Percentiles rank a stretch among this genome's conserved stretches.
phyloP scores from a whole-genome alignment of 1,140 invertebrate species.

The Pseudomyrmex gracilis region DNA sequence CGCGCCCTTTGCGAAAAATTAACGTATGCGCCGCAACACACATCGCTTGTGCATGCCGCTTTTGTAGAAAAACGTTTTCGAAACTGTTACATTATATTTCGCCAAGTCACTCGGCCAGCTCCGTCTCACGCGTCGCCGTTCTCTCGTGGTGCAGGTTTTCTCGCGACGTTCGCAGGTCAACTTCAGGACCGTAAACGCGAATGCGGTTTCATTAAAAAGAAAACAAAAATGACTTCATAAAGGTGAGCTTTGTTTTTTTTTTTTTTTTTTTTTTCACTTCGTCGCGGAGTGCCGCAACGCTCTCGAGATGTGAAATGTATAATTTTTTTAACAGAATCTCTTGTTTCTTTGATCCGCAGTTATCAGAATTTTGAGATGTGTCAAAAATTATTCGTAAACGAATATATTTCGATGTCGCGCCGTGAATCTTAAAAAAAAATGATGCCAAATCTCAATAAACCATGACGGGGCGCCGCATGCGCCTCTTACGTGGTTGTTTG shows the following conservation, averaged over 20 bases:
- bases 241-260: background rate
- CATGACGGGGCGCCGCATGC: slow-evolving; percentile 31
- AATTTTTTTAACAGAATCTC: background rate
- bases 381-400: no score
- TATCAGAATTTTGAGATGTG: no score
- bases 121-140: slow-evolving; percentile 46
- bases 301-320: background rate
- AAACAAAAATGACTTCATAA: background rate
- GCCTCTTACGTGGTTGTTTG: slow-evolving; percentile 28
- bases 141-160: slow-evolving; percentile 31
- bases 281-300: background rate
- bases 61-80: slow-evolving; percentile 58
- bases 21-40: slow-evolving; percentile 65
- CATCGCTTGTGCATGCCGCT: slow-evolving; percentile 74
- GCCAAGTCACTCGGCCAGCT: slow-evolving; percentile 16
- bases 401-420: no score
- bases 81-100: slow-evolving; percentile 39
- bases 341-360: background rate
- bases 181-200: slow-evolving; percentile 41
- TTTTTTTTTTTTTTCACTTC: background rate
- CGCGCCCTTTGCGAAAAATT: slow-evolving; percentile 42
- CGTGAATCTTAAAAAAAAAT: no score
- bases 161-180: slow-evolving; percentile 51
- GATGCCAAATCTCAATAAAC: no score
- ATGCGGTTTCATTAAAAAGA: background rate